Base-by-base conservation (phyloP, 2,113 vertebrate genomes). In the Cathartes aura region DNA sequence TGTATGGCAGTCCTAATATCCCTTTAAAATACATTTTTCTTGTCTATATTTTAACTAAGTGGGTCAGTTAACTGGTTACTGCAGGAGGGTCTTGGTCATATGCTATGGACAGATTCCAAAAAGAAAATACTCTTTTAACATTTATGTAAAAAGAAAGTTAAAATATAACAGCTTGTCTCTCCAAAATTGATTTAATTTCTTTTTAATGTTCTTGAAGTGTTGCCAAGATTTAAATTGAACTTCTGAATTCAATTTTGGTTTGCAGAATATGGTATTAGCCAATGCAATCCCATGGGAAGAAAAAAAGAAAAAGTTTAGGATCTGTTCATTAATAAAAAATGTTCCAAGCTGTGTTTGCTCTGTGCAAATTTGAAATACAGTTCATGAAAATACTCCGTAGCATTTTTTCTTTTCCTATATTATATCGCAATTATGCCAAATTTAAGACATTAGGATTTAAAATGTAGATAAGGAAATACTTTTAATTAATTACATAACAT, bases 201-300 rank as follows among this genome's bases (percentile, higher is more conserved):
- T 91, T 98, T 96, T 96, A 98, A 97, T 95, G 88, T 80, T 67
- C 71, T 87, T 97, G 96, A 93, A 97, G 68, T 10, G 3, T 94
- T 96, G 83, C 93, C 97, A 97, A 90, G 63, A 48, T 97, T 97
- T 98, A 97, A 98, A 98, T 79, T 89, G 87, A 93, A 96, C 45
- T 97, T 89, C 74, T 90, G 63, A 95, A 94, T 97, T 95, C 7
- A 3, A 93, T 96, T 96, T 89, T 76, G 32, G 55, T 93, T 87
- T 91, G 64, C 95, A 92, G 47, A 89, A 79, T 80, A 96, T 90
- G 50, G 63, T 92, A 91, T 90, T 96, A 95, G 36, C 50, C 45
- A 71, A 82, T 15, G 23, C 4, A 74, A 48, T 50, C 52, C 64
- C 36, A 79, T 83, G 4, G 16, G 17, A 75, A 58, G 4, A 2